Evolutionary conservation across 2,797 vertebrate genomes (phyloP).

Genomic region (Valencia hispanica): DNA sequence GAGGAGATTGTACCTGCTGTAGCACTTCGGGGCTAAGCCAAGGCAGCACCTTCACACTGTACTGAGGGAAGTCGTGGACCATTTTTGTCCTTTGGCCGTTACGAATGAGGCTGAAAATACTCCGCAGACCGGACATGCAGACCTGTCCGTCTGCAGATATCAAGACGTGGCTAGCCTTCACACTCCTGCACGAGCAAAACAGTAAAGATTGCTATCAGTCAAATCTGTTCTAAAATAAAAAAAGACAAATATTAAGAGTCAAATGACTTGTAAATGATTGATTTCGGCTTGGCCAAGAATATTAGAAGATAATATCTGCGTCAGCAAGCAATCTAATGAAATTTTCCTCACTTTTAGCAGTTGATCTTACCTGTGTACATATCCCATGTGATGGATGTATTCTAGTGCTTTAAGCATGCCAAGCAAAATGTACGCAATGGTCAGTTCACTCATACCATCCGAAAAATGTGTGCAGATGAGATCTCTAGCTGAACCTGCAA

Average conservation of each 20-base stretch:
- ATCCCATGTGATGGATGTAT: conserved; percentile 99
- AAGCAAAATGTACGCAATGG: conserved; percentile 93
- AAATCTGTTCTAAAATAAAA: background rate
- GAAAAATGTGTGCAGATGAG: conserved; percentile 93
- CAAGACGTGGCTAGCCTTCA: conserved; percentile 96
- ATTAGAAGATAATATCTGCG: background rate
- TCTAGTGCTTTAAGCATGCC: conserved; percentile 93
- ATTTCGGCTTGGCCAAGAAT: background rate
- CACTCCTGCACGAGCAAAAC: conserved; percentile 82
- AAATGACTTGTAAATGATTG: background rate
- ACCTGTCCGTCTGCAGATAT: conserved; percentile 95
- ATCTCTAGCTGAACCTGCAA: conserved; percentile 93
- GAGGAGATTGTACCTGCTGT: conserved; percentile 87
- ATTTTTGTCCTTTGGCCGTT: conserved; percentile 92
- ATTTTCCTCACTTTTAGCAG: background rate
- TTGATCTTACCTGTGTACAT: conserved; percentile 89
- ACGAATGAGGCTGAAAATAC: conserved; percentile 96
- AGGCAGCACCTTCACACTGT: conserved; percentile 93
- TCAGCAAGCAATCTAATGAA: background rate
- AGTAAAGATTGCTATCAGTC: background rate
- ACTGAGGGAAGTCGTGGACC: conserved; percentile 96
- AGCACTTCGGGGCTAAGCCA: conserved; percentile 98
- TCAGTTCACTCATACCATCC: conserved; percentile 93
- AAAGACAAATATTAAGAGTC: background rate
- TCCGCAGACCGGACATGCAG: conserved; percentile 93